Conservation (phyloP, 2,113 vertebrate genomes). For the Nyctibius bracteatus region DNA sequence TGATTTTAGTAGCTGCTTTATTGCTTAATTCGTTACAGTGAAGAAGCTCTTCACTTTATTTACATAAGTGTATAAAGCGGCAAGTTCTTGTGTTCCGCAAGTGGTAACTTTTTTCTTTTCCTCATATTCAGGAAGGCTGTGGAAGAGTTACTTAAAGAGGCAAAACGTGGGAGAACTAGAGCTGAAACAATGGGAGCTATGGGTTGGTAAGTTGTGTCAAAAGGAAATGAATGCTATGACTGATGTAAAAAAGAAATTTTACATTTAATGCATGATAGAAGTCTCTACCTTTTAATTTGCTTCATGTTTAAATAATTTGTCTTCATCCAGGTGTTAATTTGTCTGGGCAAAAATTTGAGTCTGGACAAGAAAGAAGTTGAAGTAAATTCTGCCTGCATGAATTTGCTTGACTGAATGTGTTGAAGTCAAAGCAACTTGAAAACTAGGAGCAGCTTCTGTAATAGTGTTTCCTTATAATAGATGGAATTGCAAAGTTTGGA, state of each 20-base stretch:
- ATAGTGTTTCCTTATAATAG: neutral
- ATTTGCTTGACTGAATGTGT: neutral
- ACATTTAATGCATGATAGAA: neutral
- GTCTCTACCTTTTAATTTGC: neutral
- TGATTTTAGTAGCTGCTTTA: neutral
- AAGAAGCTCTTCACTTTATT: neutral
- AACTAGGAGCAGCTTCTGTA: neutral
- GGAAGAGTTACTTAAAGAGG: slow-evolving; percentile 93
- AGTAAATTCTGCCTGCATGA: neutral
- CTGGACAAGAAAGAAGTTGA: neutral
- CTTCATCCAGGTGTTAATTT: neutral
- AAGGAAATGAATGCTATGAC: neutral
- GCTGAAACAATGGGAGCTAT: slow-evolving; percentile 97
- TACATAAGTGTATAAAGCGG: neutral
- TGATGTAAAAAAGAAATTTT: neutral
- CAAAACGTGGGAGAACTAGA: slow-evolving; percentile 88
- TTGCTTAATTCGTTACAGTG: neutral
- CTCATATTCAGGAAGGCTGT: slow-evolving; percentile 83
- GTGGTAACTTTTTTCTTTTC: neutral
- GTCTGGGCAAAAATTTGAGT: neutral
- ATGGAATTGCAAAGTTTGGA: neutral
- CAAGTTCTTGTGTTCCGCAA: neutral
- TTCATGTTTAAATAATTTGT: neutral
- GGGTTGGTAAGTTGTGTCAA: slow-evolving; percentile 85
- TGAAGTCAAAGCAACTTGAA: neutral